Percentiles rank a stretch among this genome's conserved stretches.
Conservation (phyloP, 2,113 vertebrate species). For the Leucopsar rothschildi region DNA sequence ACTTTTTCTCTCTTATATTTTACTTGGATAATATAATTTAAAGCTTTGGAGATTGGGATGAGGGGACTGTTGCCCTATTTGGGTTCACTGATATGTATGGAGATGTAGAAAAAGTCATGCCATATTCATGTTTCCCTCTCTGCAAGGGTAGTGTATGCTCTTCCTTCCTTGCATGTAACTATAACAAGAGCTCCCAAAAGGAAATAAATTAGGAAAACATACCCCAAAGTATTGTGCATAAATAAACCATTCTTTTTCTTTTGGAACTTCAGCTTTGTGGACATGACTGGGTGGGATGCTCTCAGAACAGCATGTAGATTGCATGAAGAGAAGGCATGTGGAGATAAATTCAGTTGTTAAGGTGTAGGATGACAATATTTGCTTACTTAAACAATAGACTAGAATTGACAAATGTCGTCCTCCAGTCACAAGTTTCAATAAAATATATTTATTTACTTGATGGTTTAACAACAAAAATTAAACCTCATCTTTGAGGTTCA, state of each 20-base stretch:
- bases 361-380: neutral
- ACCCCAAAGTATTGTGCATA: neutral
- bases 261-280: neutral
- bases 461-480: neutral
- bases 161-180: neutral
- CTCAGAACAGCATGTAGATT: neutral
- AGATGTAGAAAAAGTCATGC: neutral
- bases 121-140: neutral
- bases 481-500: neutral
- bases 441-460: neutral
- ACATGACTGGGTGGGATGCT: neutral
- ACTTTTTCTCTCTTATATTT: neutral
- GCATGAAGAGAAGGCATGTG: neutral
- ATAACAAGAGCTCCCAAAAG: neutral
- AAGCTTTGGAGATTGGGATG: neutral
- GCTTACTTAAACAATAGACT: neutral
- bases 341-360: neutral
- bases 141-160: neutral
- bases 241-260: neutral
- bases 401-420: neutral
- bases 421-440: neutral
- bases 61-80: rapidly evolving
- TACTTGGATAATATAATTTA: neutral
- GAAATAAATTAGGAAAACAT: neutral
- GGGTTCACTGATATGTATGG: neutral